Evolutionary conservation across 2,888 invertebrate species (phyloP), one percentile per base, ranked within the genome.

Genomic region (Pterostichus niger): DNA sequence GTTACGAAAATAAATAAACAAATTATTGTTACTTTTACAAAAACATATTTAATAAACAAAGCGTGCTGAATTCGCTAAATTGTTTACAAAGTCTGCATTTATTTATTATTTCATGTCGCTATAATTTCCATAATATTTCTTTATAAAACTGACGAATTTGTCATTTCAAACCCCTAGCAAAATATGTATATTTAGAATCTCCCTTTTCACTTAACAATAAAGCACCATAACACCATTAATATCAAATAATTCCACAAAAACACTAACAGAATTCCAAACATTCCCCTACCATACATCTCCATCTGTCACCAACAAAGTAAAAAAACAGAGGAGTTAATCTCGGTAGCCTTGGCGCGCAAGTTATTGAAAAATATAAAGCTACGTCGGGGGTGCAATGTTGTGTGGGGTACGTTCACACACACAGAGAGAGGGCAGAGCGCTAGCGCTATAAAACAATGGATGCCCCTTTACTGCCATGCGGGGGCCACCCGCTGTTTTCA

Each of bases 281-380:
- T 40, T 10, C 56, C 56, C 17, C 68, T 71, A n/a, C 40, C 44
- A 44, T 71, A 15, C 44, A 71, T 71, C 68, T 71, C 44, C 68
- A 71, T 71, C 68, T 71, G 68, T 71, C 68, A 71, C 68, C 68
- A 71, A 44, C n/a, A 13, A 64, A 17, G 46, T 71, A 44, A 71
- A 71, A 71, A 71, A 71, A 56, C 56, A 56, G 56, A 40, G 40
- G 24, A 71, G 68, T 71, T 71, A 71, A 71, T 71, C 68, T 71
- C 44, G 17, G 56, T 56, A 71, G 17, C 15, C 68, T 44, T 71
- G 68, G 68, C 44, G 44, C 44, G 24, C 68, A 44, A 44, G 68
- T 71, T 71, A 71, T 71, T 71, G 44, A 71, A 71, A 71, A 71
- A 71, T 71, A 71, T 71, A 71, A 71, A 44, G 44, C 68, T 33